Base-by-base conservation (phyloP, 2,797 vertebrate species). In the Takifugu rubripes region DNA sequence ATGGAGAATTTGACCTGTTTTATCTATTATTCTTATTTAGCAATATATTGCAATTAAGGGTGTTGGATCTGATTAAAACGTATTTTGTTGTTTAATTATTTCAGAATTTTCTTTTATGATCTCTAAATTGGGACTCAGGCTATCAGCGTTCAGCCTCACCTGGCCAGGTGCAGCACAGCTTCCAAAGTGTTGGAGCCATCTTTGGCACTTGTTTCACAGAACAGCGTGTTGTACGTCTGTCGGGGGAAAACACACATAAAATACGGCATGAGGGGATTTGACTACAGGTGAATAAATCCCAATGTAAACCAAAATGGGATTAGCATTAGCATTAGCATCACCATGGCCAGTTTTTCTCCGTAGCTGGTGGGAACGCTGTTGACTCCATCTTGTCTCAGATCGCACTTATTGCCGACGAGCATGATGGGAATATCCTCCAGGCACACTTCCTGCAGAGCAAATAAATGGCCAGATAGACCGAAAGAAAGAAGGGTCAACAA, bases 291-390 rank as follows among this genome's bases (percentile, higher is more conserved):
- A 14, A 3, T 14, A 14, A 40, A 40, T 14, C 3, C 15, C 36
- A 21, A 5, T 60, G 11, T 48, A 17, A 5, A 42, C 31, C 12
- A 21, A 16, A 16, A 7, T 44, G 21, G 27, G 16, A 25, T 17
- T 24, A 6, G 17, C 3, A 10, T 33, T 33, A 9, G 31, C 31
- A 10, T 42, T 25, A 15, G 43, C n/a, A 16, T 91, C 90, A 98
- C 97, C 96, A 96, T 98, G 57, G 97, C 94, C 63, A 99, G 87
- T 65, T 96, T 99, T 82, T 99, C 94, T 85, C 96, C 96, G 31
- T 90, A 93, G 88, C 84, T 93, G 54, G 90, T 85, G 25, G 94
- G 87, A 25, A 99, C 90, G 70, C 91, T 94, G 43, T 80, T 90
- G 17, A 87, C 77, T 16, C 86, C 91, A 43, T 74, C 21, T 8